Conservation (phyloP, 2,888 invertebrate genomes). For the Spilosoma lubricipeda region DNA sequence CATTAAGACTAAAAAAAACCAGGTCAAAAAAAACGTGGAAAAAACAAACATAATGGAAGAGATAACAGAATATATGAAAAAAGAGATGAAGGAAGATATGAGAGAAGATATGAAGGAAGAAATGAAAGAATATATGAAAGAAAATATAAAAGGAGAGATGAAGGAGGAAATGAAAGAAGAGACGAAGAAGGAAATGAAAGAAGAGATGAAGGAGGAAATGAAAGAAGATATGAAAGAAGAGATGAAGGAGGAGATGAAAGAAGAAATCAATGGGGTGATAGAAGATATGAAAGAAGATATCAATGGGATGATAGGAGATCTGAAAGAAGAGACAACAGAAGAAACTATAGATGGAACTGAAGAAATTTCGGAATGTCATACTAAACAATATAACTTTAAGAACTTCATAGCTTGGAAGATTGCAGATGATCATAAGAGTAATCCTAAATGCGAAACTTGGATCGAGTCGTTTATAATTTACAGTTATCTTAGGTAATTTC, state of each 20-base stretch:
- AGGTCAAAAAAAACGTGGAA: constrained; percentile 30
- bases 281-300: too few species aligned
- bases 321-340: neutral
- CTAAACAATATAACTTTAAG: neutral
- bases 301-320: too few species aligned
- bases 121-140: too few species aligned
- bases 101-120: neutral
- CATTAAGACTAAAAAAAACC: constrained; percentile 26
- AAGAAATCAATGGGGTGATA: too few species aligned
- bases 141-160: too few species aligned
- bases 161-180: too few species aligned
- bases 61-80: neutral
- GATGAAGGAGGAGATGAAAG: too few species aligned
- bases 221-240: too few species aligned
- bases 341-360: neutral
- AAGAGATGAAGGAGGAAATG: too few species aligned
- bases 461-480: neutral
- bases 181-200: too few species aligned
- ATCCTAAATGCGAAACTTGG: neutral
- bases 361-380: neutral
- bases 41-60: constrained; percentile 23
- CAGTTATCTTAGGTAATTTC: neutral
- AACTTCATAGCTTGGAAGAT: neutral
- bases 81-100: neutral
- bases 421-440: neutral